Evolutionary conservation across 2,797 vertebrate genomes (phyloP).

Genomic region (Nyctalus aviator): DNA sequence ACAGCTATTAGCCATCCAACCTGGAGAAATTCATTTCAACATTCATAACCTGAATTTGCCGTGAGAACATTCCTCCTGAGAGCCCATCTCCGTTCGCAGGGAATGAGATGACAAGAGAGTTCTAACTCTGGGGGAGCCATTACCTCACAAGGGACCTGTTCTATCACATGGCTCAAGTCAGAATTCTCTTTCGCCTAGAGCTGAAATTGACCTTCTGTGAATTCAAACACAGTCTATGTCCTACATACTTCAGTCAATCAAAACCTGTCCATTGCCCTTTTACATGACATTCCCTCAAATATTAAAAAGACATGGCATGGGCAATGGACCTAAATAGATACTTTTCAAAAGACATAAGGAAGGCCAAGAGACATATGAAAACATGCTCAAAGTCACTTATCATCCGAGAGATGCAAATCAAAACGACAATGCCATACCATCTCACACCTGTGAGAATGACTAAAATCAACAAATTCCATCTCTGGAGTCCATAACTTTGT

Average conservation of each 20-base stretch:
- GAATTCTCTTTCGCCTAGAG: background rate
- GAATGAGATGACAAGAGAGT: background rate
- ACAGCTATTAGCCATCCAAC: background rate
- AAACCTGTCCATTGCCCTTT: background rate
- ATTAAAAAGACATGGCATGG: background rate
- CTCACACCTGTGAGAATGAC: no score
- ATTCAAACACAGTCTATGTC: background rate
- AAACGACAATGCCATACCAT: no score
- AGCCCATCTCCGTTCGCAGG: background rate
- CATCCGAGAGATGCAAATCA: no score
- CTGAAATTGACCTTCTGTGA: background rate
- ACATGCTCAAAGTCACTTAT: no score
- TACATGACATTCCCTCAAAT: background rate
- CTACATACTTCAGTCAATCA: background rate
- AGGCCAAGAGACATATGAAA: no score
- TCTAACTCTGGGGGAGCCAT: conserved; percentile 16
- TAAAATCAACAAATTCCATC: no score
- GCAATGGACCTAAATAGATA: no score
- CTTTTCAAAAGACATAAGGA: no score
- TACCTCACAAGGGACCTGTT: conserved; percentile 66
- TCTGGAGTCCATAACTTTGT: background rate
- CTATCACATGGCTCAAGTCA: conserved; percentile 26
- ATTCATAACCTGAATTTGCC: conserved; percentile 7
- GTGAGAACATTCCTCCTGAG: background rate
- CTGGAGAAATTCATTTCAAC: conserved; percentile 47